Base-by-base conservation (phyloP, 2,797 vertebrate species). In the Clarias pachynema region DNA sequence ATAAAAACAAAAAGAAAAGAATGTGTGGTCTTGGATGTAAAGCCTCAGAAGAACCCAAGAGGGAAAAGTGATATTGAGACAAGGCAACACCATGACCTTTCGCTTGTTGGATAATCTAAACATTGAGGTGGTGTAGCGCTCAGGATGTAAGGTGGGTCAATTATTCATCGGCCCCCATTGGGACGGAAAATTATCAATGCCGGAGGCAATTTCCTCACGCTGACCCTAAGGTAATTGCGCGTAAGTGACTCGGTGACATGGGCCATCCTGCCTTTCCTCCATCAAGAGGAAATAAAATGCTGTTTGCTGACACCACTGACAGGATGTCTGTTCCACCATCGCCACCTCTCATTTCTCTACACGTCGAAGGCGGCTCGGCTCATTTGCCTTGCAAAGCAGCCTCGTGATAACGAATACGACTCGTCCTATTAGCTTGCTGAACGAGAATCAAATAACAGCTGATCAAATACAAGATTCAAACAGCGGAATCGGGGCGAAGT, bases 181-280 rank as follows among this genome's bases (percentile, higher is more conserved):
- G 86, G 86, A 89, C 82, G 72, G 86, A 88, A 89, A 89, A 87
- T 89, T 69, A 91, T 90, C 89, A 87, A 88, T 83, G 85, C 80
- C 79, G 84, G 90, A 90, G 88, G 86, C 89, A 90, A 91, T 91
- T 91, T 90, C 88, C 90, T 87, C 59, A 15, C 60, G 80, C 85
- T 89, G 90, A 90, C 90, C 90, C 82, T 74, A 59, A 88, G 90
- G 88, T 90, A 90, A 90, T 89, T 88, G 90, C 85, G 86, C 87
- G 74, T 83, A 89, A 89, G 88, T 62, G 77, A 79, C 82, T 87
- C 66, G 63, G 80, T 90, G 90, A 89, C 87, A 89, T 34, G 84
- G 82, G 84, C 83, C 72, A 53, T 86, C 80, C 86, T 29, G 15
- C 70, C 59, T 31, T 87, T 57, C 85, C 87, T 26, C 84, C 60